These are phyloP conservation scores for Gyps fulvus DNA, from an alignment of 2,113 vertebrate genomes.

Conservation along the genomic window DNA sequence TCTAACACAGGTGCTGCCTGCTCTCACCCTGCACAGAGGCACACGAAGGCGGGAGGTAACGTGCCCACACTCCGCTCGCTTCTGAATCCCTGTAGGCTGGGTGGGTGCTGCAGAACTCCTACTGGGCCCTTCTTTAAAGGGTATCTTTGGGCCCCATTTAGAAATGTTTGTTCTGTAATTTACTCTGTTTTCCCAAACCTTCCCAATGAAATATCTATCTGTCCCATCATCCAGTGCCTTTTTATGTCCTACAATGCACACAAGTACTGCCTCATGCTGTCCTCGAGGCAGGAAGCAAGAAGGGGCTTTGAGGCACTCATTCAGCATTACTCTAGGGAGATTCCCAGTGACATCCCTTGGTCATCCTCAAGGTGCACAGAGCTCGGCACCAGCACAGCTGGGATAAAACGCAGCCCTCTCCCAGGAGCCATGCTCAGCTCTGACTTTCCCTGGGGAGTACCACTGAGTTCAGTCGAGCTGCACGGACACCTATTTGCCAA, in stretches of 20 bases:
- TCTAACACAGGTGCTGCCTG: background rate
- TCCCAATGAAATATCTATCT: background rate
- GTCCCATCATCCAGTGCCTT: background rate
- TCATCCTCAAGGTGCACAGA: background rate
- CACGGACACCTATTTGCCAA: accelerated
- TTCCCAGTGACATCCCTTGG: accelerated
- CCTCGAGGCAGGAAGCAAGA: background rate
- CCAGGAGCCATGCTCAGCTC: background rate
- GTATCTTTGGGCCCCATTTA: background rate
- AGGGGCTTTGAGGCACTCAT: accelerated
- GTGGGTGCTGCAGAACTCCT: background rate
- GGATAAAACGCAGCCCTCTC: background rate
- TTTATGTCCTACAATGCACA: background rate
- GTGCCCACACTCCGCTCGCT: background rate
- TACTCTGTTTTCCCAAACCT: background rate
- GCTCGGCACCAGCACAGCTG: background rate
- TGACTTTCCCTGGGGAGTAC: background rate
- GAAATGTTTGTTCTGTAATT: background rate
- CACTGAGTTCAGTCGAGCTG: accelerated
- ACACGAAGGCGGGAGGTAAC: accelerated
- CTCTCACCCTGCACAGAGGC: accelerated
- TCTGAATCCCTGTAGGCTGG: background rate
- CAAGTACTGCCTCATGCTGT: background rate
- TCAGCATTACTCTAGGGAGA: background rate
- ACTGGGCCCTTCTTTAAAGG: background rate